These are phyloP conservation scores for Cygnus atratus DNA, from an alignment of 2,113 vertebrate species.

Conservation along the genomic window DNA sequence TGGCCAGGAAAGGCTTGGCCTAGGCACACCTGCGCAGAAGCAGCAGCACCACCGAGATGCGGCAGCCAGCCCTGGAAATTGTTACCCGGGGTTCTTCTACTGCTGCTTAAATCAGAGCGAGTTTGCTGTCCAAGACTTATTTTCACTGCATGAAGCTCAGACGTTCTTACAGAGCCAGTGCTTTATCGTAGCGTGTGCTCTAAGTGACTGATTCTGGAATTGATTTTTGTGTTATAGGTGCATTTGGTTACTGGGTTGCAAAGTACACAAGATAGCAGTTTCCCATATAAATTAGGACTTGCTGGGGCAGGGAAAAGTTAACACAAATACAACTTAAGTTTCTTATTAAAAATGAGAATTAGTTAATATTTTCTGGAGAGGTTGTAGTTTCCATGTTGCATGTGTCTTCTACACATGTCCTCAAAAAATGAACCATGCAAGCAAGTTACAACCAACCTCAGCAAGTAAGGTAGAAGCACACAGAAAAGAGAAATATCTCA, in stretches of 20 bases:
- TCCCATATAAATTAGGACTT: background rate
- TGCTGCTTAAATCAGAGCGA: background rate
- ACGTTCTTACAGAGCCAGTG: background rate
- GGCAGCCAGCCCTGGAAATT: background rate
- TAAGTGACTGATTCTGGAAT: background rate
- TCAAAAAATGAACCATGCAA: background rate
- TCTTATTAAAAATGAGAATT: background rate
- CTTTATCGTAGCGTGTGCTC: background rate
- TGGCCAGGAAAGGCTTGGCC: background rate
- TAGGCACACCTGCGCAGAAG: accelerated
- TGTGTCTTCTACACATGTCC: background rate
- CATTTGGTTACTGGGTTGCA: background rate
- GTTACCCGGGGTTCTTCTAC: background rate
- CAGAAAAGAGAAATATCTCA: background rate
- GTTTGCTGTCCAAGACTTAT: background rate
- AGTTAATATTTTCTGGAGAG: background rate
- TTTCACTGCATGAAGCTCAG: background rate
- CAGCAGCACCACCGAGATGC: background rate
- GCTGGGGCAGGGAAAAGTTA: accelerated
- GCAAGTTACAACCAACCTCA: background rate
- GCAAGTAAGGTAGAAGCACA: background rate
- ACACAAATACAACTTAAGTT: background rate
- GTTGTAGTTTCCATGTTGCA: background rate
- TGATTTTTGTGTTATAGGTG: background rate
- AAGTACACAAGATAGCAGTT: background rate